Evolutionary conservation across 37 sponge, comb jelly and placozoan genomes (phyloP).

Genomic region (Ianthella basta): DNA sequence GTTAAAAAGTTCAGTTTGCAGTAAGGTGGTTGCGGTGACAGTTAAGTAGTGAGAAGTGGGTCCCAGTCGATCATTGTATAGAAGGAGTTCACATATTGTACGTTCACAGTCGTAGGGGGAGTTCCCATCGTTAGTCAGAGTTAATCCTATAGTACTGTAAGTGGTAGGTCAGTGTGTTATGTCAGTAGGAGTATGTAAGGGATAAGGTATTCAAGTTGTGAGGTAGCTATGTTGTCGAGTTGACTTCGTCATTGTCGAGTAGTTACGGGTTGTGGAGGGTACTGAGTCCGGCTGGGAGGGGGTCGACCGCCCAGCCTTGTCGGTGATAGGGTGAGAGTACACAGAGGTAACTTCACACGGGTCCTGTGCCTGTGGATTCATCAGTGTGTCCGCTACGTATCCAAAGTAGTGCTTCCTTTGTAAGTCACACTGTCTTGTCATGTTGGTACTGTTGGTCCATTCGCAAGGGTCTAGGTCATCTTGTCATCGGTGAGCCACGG

Average conservation of each 20-base stretch:
- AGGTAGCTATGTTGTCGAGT: conserved; percentile 4
- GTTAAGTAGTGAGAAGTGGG: too few relatives aligned
- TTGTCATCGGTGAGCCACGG: conserved; percentile 68
- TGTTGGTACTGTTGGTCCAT: not conserved
- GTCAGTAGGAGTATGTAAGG: too few relatives aligned
- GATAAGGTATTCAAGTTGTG: not conserved
- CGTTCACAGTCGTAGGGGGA: not conserved
- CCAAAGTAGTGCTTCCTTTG: not conserved
- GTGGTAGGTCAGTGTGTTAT: too few relatives aligned
- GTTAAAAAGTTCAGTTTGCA: not conserved
- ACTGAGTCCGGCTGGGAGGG: too few relatives aligned
- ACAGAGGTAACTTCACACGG: conserved; percentile 1
- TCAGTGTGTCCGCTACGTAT: not conserved
- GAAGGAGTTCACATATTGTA: too few relatives aligned
- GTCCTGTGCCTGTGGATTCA: conserved; percentile 1
- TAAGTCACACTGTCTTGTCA: not conserved
- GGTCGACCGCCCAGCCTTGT: too few relatives aligned
- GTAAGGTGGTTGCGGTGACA: not conserved
- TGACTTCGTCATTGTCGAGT: conserved; percentile 16
- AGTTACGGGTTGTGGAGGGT: not conserved
- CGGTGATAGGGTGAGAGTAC: too few relatives aligned
- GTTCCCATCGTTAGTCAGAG: conserved; percentile 17
- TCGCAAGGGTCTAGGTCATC: not conserved
- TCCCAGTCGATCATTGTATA: too few relatives aligned
- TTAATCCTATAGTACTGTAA: not conserved